phyloP scores from a whole-genome alignment of 2,113 vertebrate genomes.

The Prunella fulvescens region DNA sequence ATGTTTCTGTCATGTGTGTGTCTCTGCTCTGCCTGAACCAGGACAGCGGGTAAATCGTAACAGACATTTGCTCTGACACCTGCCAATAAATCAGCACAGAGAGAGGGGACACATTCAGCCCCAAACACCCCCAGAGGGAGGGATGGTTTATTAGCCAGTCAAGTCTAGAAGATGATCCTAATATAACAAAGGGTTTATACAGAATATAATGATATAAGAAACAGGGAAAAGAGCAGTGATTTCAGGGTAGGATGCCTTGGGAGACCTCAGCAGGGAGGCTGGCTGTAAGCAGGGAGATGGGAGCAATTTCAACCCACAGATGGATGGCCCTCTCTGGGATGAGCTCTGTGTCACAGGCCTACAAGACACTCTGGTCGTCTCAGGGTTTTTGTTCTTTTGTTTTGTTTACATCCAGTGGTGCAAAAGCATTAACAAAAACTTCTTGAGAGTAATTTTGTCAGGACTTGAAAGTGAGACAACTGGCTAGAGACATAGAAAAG shows the following conservation, averaged over 20 bases:
- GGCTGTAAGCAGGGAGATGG: background rate
- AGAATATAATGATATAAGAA: background rate
- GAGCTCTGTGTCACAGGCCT: background rate
- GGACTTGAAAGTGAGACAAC: background rate
- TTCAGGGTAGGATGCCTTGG: background rate
- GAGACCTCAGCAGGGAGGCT: background rate
- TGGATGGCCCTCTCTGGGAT: background rate
- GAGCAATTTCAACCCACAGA: background rate
- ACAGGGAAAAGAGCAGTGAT: background rate
- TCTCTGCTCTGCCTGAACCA: background rate
- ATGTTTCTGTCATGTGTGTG: background rate
- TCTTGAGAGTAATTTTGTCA: background rate
- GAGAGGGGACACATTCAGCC: background rate
- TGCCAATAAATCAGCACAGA: constrained; percentile 4
- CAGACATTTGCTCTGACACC: background rate
- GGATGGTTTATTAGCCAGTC: constrained; percentile 36
- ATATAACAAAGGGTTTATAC: constrained; percentile 24
- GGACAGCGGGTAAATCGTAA: background rate
- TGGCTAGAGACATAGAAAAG: background rate
- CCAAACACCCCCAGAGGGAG: background rate
- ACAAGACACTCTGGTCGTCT: background rate
- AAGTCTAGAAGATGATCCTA: constrained; percentile 10
- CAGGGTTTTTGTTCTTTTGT: background rate
- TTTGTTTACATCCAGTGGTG: background rate
- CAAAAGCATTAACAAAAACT: background rate